Evolutionary conservation across 2,113 vertebrate species (phyloP).

Genomic region (Passer domesticus): DNA sequence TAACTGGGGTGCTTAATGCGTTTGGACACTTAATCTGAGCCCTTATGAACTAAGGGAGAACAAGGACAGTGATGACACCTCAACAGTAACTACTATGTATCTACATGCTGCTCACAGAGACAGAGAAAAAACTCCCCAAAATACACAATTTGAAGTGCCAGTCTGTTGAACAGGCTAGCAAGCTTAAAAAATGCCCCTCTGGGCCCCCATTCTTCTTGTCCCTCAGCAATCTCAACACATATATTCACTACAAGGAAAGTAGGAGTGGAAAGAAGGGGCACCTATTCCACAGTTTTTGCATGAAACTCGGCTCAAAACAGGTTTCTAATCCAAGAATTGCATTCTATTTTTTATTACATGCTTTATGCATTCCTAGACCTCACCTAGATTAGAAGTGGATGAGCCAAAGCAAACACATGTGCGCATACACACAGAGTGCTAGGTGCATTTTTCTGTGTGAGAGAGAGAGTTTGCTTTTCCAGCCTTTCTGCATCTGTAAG

Average conservation of each 20-base stretch:
- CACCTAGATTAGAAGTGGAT: background rate
- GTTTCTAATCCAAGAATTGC: background rate
- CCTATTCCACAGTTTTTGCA: background rate
- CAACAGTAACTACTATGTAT: background rate
- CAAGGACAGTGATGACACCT: background rate
- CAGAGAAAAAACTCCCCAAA: background rate
- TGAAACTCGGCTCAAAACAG: background rate
- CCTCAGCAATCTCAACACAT: background rate
- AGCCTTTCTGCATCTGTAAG: slow-evolving; percentile 48
- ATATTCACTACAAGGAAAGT: background rate
- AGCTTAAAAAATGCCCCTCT: background rate
- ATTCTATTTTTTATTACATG: background rate
- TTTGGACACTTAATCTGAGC: background rate
- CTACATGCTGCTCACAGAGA: background rate
- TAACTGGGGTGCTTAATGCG: background rate
- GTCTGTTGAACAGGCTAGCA: background rate
- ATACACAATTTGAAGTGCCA: background rate
- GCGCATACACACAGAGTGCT: background rate
- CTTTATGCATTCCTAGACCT: slow-evolving; percentile 4
- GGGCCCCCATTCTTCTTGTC: background rate
- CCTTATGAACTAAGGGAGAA: background rate
- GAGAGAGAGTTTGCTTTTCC: background rate
- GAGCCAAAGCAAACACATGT: slow-evolving; percentile 18
- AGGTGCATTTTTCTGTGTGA: background rate
- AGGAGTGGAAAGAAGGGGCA: background rate